Evolutionary conservation across 1,140 invertebrate genomes (phyloP).

Genomic region (Stegodyphus dumicola): DNA sequence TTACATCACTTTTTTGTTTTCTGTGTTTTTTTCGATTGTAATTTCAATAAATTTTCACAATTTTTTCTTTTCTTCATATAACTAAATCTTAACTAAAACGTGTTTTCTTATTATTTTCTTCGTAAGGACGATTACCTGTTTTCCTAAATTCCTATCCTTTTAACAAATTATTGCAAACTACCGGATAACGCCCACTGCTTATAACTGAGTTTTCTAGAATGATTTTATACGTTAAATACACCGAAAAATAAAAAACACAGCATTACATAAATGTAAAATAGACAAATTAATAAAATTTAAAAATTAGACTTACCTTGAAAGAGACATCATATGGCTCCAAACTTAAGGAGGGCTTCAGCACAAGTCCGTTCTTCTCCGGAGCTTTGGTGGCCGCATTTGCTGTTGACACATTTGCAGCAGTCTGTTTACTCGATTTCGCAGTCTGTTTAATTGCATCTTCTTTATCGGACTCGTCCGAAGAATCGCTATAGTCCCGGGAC

Average conservation of each 20-base stretch:
- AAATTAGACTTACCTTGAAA: slow-evolving; percentile 43
- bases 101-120: too few relatives aligned
- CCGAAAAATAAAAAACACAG: too few relatives aligned
- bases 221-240: background rate
- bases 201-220: background rate
- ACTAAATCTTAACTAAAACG: too few relatives aligned
- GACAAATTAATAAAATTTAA: background rate
- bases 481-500: slow-evolving; percentile 53
- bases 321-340: slow-evolving; percentile 53
- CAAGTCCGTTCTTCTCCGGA: slow-evolving; percentile 45
- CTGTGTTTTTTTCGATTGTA: too few relatives aligned
- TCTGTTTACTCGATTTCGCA: background rate
- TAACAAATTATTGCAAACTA: too few relatives aligned
- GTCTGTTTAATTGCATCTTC: background rate
- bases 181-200: too few relatives aligned
- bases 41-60: too few relatives aligned
- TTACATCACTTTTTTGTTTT: too few relatives aligned
- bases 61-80: too few relatives aligned
- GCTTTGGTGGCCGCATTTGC: background rate
- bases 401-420: background rate
- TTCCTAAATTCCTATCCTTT: too few relatives aligned
- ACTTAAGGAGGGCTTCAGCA: slow-evolving; percentile 49
- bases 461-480: slow-evolving; percentile 35
- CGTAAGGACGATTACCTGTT: too few relatives aligned
- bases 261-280: background rate